These are phyloP conservation scores for Eurytoma adleriae DNA, from an alignment of 2,888 invertebrate species.

Conservation along the genomic window DNA sequence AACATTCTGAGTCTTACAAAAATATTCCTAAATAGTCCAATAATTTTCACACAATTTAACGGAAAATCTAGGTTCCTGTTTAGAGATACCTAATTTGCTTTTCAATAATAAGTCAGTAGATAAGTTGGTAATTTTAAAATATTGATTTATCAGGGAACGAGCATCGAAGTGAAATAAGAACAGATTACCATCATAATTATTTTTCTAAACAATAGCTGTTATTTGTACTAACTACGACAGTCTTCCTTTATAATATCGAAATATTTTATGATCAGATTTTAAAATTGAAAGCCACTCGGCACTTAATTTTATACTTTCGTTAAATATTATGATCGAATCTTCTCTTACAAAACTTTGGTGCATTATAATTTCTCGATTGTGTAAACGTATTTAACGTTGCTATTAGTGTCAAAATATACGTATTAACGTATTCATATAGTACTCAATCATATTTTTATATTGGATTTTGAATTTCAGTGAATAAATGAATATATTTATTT, in stretches of 20 bases:
- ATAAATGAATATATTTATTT: not conserved
- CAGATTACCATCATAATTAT: constrained; percentile 2
- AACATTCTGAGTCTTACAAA: too few relatives aligned
- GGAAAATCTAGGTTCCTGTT: constrained; percentile 19
- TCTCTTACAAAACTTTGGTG: too few relatives aligned
- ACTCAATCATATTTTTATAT: constrained; percentile 8
- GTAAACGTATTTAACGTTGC: too few relatives aligned
- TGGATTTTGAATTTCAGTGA: constrained; percentile 14
- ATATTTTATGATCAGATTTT: not conserved
- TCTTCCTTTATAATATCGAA: constrained; percentile 42
- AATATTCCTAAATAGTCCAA: not conserved
- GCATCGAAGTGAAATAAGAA: constrained; percentile 21
- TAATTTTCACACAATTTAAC: constrained; percentile 15
- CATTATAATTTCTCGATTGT: too few relatives aligned
- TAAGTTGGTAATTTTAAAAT: constrained; percentile 33
- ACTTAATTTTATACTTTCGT: constrained; percentile 25
- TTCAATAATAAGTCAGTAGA: constrained; percentile 13
- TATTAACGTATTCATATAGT: too few relatives aligned
- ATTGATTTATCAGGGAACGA: constrained; percentile 25
- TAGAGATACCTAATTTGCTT: constrained; percentile 22
- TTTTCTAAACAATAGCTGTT: constrained; percentile 16
- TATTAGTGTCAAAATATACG: too few relatives aligned
- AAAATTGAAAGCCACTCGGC: constrained; percentile 20
- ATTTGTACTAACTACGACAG: constrained; percentile 19
- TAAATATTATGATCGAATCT: too few relatives aligned